Base-by-base conservation (phyloP, 2,888 invertebrate genomes). In the Chaitophorus viminalis region DNA sequence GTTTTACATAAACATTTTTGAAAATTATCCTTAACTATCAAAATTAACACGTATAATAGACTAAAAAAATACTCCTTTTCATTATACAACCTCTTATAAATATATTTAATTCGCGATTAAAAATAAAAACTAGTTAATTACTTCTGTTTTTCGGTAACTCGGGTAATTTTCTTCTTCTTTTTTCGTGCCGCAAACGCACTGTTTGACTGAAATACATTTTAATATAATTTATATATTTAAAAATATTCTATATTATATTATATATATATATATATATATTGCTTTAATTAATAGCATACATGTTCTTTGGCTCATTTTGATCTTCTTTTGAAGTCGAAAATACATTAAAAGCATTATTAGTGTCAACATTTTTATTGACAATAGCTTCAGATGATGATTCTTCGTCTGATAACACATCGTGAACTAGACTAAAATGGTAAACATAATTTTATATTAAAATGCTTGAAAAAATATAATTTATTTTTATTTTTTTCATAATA, bases 71-170 rank as follows among this genome's bases (percentile, higher is more conserved):
- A 46, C 8, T 46, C 1, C 14, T 46, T 46, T 14, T 46, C 3
- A 1, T 11, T 1, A 9, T 46, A 5, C 2, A 14, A 1, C 46
- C 4, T 60, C 3, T 29, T 31, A 70, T 46, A 82, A 74, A 54
- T 60, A 76, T 54, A 39, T 60, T 84, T 60, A 29, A 25, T 18
- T 60, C 18, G n/a, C 29, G 1, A 75, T 36, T 8, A 14, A 31
- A 77, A 68, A 85, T 68, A 46, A 77, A 65, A 68, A 46, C 18
- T 52, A 54, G 72, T 78, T 1, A 14, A 17, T 86, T 87, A 87
- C 96, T 96, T 92, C 95, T 95, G 91, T 95, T 95, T 92, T 96
- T 97, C 9, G 97, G 97, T 90, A 97, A 97, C 92, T 97, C 97
- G 65, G 97, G 97, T 46, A 97, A 93, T 92, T 96, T 96, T 92